Evolutionary conservation across 2,888 invertebrate genomes (phyloP).

Genomic region (Mythimna ferrago): DNA sequence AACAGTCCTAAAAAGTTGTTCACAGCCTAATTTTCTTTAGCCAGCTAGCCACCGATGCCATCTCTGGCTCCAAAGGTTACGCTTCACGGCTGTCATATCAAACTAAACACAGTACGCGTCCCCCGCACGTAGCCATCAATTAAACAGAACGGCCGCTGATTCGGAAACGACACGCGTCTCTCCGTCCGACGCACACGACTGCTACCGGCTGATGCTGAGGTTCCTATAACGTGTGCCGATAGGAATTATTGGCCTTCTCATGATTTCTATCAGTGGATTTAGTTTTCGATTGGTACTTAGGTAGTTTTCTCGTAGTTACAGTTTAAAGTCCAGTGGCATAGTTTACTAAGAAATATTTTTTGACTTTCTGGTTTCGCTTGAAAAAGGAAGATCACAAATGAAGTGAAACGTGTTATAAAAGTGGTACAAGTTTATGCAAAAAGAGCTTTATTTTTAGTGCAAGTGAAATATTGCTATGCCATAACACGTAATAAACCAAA

Average conservation of each 20-base stretch:
- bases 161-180: conserved; percentile 67
- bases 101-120: conserved; percentile 3
- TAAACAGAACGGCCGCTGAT: conserved; percentile 61
- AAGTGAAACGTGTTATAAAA: not conserved
- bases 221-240: conserved; percentile 45
- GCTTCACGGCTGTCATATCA: conserved; percentile 46
- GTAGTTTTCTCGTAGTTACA: not conserved
- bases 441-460: no score
- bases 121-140: conserved; percentile 64
- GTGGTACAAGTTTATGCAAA: no score
- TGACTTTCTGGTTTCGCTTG: not conserved
- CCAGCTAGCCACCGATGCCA: not conserved
- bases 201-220: conserved; percentile 8
- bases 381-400: not conserved
- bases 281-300: not conserved
- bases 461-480: not conserved
- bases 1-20: no score
- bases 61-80: not conserved
- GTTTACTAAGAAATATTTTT: not conserved
- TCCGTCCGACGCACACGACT: conserved; percentile 60
- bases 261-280: not conserved
- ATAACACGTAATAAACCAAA: conserved; percentile 39
- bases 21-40: not conserved
- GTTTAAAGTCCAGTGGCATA: not conserved
- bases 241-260: not conserved